phyloP scores from a whole-genome alignment of 2,888 invertebrate species.

The Euphydryas editha region DNA sequence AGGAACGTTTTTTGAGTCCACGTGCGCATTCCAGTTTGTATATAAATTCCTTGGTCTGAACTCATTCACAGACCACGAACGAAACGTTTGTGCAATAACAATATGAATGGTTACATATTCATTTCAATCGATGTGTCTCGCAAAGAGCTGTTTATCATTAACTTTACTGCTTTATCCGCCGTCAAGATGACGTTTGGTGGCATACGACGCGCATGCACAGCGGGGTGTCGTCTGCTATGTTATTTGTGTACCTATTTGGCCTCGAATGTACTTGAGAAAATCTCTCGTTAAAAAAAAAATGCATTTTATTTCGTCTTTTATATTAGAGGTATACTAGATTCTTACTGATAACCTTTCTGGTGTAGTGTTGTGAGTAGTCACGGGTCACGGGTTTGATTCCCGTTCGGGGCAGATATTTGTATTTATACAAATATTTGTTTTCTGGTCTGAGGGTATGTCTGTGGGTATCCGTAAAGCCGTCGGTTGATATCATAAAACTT shows the following conservation, averaged over 20 bases:
- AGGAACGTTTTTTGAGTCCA: too few species aligned
- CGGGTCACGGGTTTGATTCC: too few species aligned
- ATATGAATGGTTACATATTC: slow-evolving; percentile 46
- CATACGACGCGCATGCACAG: slow-evolving; percentile 49
- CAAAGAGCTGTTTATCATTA: slow-evolving; percentile 53
- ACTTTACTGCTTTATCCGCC: slow-evolving; percentile 54
- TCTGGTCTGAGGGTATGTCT: too few species aligned
- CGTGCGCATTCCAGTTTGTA: neutral
- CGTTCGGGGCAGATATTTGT: too few species aligned
- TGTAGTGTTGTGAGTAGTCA: too few species aligned
- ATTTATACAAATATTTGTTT: too few species aligned
- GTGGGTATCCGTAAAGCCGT: too few species aligned
- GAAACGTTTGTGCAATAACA: slow-evolving; percentile 14
- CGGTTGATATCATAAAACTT: too few species aligned
- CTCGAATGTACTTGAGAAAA: slow-evolving; percentile 3
- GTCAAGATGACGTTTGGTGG: slow-evolving; percentile 52
- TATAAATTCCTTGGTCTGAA: neutral
- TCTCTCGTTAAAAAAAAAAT: neutral
- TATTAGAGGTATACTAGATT: too few species aligned
- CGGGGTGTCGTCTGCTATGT: slow-evolving; percentile 49
- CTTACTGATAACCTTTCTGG: too few species aligned
- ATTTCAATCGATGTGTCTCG: slow-evolving; percentile 62
- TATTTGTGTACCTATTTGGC: slow-evolving; percentile 35
- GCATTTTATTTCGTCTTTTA: neutral
- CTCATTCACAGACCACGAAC: slow-evolving; percentile 5